These are phyloP conservation scores for Ditylenchus dipsaci DNA, from an alignment of 1,140 invertebrate species.

Conservation along the genomic window DNA sequence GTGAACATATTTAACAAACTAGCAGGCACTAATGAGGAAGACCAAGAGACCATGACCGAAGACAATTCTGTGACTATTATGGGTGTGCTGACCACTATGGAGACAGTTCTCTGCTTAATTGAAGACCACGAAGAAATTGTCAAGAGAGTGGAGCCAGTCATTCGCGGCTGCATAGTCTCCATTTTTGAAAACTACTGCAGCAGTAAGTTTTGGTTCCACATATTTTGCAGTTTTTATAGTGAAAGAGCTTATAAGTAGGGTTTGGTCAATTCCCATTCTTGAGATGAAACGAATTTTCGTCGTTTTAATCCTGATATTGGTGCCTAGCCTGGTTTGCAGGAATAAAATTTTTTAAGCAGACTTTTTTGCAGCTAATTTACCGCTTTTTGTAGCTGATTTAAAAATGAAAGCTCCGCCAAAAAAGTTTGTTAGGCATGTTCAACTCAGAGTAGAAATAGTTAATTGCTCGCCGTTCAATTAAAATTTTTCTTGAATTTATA, in stretches of 20 bases:
- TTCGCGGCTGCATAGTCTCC: slow-evolving; percentile 79
- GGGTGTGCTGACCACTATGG: slow-evolving; percentile 90
- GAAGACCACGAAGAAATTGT: slow-evolving; percentile 79
- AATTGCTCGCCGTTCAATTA: too few relatives aligned
- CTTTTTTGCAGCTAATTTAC: too few relatives aligned
- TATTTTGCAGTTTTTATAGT: slow-evolving; percentile 11
- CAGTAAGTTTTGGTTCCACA: slow-evolving; percentile 6
- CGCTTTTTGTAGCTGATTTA: too few relatives aligned
- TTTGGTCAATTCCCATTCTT: slow-evolving; percentile 6
- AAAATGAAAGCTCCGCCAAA: too few relatives aligned
- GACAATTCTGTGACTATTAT: slow-evolving; percentile 88
- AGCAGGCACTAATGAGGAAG: slow-evolving; percentile 51
- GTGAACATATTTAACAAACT: slow-evolving; percentile 84
- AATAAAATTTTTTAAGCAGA: too few relatives aligned
- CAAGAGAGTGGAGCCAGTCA: slow-evolving; percentile 81
- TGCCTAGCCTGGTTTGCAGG: too few relatives aligned
- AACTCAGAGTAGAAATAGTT: too few relatives aligned
- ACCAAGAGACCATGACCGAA: slow-evolving; percentile 77
- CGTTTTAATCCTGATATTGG: too few relatives aligned
- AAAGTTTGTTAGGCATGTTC: too few relatives aligned
- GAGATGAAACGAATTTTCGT: too few relatives aligned
- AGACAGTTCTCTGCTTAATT: slow-evolving; percentile 87
- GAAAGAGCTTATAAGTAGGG: too few relatives aligned
- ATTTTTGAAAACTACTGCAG: slow-evolving; percentile 42
- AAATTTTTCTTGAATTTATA: too few relatives aligned